A percentile compares a stretch with the other conserved stretches of the same genome.
Evolutionary conservation across 2,888 invertebrate species (phyloP).

Genomic region (Lordiphosa andalusiaca): DNA sequence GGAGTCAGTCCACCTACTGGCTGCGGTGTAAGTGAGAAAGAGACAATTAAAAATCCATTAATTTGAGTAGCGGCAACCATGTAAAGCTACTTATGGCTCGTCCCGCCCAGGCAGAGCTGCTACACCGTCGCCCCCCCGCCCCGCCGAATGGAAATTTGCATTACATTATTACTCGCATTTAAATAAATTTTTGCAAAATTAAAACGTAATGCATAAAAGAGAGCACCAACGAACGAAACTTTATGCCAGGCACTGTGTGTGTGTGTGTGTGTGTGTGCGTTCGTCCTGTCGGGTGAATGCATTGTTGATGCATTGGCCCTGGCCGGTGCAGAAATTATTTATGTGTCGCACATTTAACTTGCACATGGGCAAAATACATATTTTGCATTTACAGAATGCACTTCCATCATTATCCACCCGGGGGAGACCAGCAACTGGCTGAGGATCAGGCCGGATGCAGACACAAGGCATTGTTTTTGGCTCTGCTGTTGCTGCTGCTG

Average conservation of each 20-base stretch:
- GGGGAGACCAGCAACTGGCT: slow-evolving; percentile 8
- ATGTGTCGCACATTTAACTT: slow-evolving; percentile 73
- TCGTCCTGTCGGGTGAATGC: slow-evolving; percentile 23
- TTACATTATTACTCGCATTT: slow-evolving; percentile 70
- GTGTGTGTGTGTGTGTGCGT: slow-evolving; percentile 5
- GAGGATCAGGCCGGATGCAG: slow-evolving; percentile 24
- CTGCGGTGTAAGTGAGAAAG: slow-evolving; percentile 64
- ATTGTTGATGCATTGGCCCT: slow-evolving; percentile 59
- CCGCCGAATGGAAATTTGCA: slow-evolving; percentile 63
- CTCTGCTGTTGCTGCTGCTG: slow-evolving; percentile 2
- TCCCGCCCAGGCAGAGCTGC: slow-evolving; percentile 8
- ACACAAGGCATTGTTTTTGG: slow-evolving; percentile 34
- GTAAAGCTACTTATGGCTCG: slow-evolving; percentile 65
- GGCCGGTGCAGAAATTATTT: slow-evolving; percentile 53
- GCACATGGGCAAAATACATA: slow-evolving; percentile 69
- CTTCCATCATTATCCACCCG: slow-evolving; percentile 68
- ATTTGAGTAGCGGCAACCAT: slow-evolving; percentile 70
- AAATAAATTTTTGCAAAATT: slow-evolving; percentile 71
- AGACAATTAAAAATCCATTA: slow-evolving; percentile 78
- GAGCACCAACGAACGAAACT: slow-evolving; percentile 26
- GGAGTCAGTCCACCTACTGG: not conserved
- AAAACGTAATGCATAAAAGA: slow-evolving; percentile 65
- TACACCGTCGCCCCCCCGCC: not conserved
- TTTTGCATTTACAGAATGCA: slow-evolving; percentile 72
- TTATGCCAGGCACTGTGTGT: slow-evolving; percentile 11